These are phyloP conservation scores for Paramuricea clavata DNA, from an alignment of 92 coral and sea anemone species.

Conservation along the genomic window DNA sequence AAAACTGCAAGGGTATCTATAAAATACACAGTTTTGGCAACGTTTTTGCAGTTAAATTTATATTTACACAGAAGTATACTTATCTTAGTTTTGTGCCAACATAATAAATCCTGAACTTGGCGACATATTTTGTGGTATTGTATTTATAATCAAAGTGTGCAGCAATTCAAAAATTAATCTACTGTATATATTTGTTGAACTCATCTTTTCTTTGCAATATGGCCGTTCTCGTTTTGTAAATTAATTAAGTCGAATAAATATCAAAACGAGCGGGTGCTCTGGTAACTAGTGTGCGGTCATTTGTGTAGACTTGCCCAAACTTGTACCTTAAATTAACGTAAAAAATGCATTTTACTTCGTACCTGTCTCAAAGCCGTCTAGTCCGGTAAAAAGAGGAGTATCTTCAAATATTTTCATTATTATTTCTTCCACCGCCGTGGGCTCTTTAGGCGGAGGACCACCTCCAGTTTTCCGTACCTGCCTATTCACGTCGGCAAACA, in stretches of 20 bases:
- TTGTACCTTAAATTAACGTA: too few relatives aligned
- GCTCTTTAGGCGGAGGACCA: slow-evolving; percentile 61
- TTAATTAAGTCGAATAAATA: background rate
- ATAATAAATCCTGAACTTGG: background rate
- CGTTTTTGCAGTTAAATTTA: too few relatives aligned
- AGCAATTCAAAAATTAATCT: background rate
- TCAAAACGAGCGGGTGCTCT: background rate
- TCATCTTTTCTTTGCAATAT: background rate
- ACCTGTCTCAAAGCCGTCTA: slow-evolving; percentile 59
- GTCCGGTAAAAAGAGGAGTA: slow-evolving; percentile 49
- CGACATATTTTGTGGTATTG: background rate
- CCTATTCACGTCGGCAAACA: slow-evolving; percentile 5
- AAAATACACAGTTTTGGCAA: too few relatives aligned
- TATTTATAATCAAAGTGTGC: too few relatives aligned
- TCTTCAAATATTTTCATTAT: slow-evolving; percentile 43
- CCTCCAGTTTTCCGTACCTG: slow-evolving; percentile 56
- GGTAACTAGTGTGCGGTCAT: background rate
- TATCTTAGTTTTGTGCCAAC: background rate
- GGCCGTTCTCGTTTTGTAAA: too few relatives aligned
- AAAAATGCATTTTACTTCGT: background rate
- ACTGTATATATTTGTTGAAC: background rate
- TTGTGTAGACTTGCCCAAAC: slow-evolving; percentile 9
- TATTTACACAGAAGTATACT: background rate
- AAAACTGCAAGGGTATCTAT: too few relatives aligned
- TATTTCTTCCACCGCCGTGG: slow-evolving; percentile 41